phyloP scores from a whole-genome alignment of 2,888 invertebrate species.

The Corythucha ciliata region DNA sequence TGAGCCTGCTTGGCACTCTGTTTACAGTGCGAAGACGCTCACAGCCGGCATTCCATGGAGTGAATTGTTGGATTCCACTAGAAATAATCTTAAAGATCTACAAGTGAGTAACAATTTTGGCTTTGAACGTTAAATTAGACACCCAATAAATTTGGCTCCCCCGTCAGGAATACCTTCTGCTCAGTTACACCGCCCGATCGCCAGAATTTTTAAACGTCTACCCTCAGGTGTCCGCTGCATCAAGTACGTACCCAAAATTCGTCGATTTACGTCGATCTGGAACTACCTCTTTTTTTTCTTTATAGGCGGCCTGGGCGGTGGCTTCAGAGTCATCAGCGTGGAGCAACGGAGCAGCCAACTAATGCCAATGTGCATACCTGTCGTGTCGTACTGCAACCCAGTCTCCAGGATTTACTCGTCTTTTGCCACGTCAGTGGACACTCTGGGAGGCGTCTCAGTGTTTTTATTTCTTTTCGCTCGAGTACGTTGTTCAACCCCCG shows the following conservation, averaged over 20 bases:
- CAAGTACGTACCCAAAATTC: slow-evolving; percentile 17
- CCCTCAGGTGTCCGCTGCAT: slow-evolving; percentile 40
- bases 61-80: slow-evolving; percentile 46
- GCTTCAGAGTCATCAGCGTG: slow-evolving; percentile 43
- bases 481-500: slow-evolving; percentile 46
- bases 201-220: slow-evolving; percentile 48
- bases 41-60: slow-evolving; percentile 53
- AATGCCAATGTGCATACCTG: slow-evolving; percentile 42
- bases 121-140: not conserved
- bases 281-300: not conserved
- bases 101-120: slow-evolving; percentile 32
- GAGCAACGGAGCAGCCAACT: slow-evolving; percentile 44
- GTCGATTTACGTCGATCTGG: not conserved
- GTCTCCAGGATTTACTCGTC: slow-evolving; percentile 14
- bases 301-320: slow-evolving; percentile 37
- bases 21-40: slow-evolving; percentile 44
- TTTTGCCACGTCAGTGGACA: slow-evolving; percentile 45
- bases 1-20: slow-evolving; percentile 44
- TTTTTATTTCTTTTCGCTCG: slow-evolving; percentile 59
- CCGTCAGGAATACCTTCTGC: slow-evolving; percentile 49
- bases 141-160: not conserved
- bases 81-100: slow-evolving; percentile 33
- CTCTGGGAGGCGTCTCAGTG: slow-evolving; percentile 55
- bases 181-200: slow-evolving; percentile 54
- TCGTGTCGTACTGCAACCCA: slow-evolving; percentile 34